Base-by-base conservation (phyloP, 2,113 vertebrate genomes). In the Planiliza haematocheilus region DNA sequence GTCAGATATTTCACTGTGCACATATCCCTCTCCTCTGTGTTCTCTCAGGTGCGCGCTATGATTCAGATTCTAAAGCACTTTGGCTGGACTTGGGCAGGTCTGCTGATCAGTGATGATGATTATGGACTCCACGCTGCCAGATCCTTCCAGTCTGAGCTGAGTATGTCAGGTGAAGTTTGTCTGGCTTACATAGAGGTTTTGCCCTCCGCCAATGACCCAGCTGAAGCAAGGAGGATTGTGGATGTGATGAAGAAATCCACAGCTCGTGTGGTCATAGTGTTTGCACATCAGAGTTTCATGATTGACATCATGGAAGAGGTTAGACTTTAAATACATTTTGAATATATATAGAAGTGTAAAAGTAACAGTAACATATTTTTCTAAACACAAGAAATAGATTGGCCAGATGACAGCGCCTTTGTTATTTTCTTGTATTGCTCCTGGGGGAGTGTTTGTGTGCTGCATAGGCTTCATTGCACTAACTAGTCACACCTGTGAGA, bases 151-250 rank as follows among this genome's bases (percentile, higher is more conserved):
- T 67, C 72, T 38, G 62, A 67, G 1, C 20, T 74, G 11, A 50
- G 18, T 38, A 10, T 9, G 38, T 67, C 62, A 14, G 38, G 55
- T 51, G 62, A 36, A 63, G 77, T 67, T 38, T 88, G 86, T 62
- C 82, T 93, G 37, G 88, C 89, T 0, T 94, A 90, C 16, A 63
- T 73, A 2, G 90, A 94, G 50, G 75, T 88, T 37, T 83, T 93
- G 43, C 83, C 91, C 16, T 74, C 41, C 43, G 64, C 63, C 24
- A 85, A 89, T 18, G 67, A 89, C 20, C 50, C 13, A 10, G 20
- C 1, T 39, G 82, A 92, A 55, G 37, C 90, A 0, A 64, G 18
- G 14, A 88, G 76, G 30, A 92, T 94, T 20, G 88, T 91, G 13
- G 8, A 42, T 10, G 63, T 86, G 12, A 90, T 94, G 55, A 78